phyloP scores from a whole-genome alignment of 2,888 invertebrate genomes.

The Opisthograptis luteolata region DNA sequence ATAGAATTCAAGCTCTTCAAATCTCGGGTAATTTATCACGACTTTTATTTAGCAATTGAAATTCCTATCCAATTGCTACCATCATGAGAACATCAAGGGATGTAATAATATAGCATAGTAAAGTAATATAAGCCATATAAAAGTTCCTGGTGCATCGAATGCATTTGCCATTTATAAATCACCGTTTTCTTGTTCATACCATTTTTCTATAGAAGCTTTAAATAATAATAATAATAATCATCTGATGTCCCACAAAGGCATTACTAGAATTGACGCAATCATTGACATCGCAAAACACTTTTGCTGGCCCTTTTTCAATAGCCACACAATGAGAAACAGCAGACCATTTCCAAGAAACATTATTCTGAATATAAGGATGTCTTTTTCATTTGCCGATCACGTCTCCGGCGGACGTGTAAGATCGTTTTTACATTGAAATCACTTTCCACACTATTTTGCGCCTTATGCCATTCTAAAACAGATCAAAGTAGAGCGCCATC shows the following conservation, averaged over 20 bases:
- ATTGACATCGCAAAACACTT: conserved; percentile 48
- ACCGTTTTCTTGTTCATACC: conserved; percentile 6
- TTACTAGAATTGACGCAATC: conserved; percentile 43
- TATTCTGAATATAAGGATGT: conserved; percentile 47
- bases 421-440: conserved; percentile 43
- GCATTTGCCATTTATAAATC: background rate
- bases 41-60: no score
- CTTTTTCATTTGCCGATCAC: conserved; percentile 54
- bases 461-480: conserved; percentile 3
- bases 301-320: conserved; percentile 42
- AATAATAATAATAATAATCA: conserved; percentile 37
- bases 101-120: no score
- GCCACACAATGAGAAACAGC: conserved; percentile 38
- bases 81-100: no score
- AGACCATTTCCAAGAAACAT: conserved; percentile 41
- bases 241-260: conserved; percentile 37
- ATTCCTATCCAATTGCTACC: no score
- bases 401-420: conserved; percentile 44
- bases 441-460: conserved; percentile 11
- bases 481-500: background rate
- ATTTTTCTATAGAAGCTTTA: conserved; percentile 29
- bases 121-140: no score
- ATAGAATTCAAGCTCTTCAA: no score
- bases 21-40: background rate
- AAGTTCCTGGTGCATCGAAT: background rate